Percentiles rank a stretch among this genome's conserved stretches.
Evolutionary conservation across 2,888 invertebrate species (phyloP).

Genomic region (Acholoe squamosa): DNA sequence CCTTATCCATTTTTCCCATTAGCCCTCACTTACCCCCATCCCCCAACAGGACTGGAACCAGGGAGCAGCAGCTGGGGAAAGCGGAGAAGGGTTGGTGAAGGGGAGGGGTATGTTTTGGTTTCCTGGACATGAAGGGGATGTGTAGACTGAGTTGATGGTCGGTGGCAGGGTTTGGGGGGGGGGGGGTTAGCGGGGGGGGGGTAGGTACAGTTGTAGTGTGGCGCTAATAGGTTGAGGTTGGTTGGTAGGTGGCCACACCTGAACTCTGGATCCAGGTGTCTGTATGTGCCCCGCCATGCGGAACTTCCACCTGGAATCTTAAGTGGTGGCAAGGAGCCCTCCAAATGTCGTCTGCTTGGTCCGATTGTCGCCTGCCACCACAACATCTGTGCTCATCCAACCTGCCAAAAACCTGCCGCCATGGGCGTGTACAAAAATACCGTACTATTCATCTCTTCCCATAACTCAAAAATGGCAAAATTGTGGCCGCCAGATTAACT

Average conservation of each 20-base stretch:
- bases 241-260: constrained; percentile 1
- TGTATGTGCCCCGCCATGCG: not conserved
- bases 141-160: not conserved
- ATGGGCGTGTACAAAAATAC: not conserved
- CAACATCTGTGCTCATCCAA: constrained; percentile 21
- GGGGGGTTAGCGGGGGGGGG: not conserved
- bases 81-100: not conserved
- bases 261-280: constrained; percentile 22
- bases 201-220: not conserved
- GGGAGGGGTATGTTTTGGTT: not conserved
- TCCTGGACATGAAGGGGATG: constrained; percentile 20
- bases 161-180: not conserved
- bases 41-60: not conserved
- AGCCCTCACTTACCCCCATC: not conserved
- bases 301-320: constrained; percentile 39
- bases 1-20: not conserved
- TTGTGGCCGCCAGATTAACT: not conserved
- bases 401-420: constrained; percentile 43
- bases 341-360: constrained; percentile 34
- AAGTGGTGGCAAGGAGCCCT: not conserved
- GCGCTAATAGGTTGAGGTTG: not conserved
- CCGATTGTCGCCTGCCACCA: constrained; percentile 38
- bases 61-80: not conserved
- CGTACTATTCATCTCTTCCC: not conserved
- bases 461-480: not conserved